Conservation (phyloP, 1,140 invertebrate genomes). For the Drosophila willistoni region DNA sequence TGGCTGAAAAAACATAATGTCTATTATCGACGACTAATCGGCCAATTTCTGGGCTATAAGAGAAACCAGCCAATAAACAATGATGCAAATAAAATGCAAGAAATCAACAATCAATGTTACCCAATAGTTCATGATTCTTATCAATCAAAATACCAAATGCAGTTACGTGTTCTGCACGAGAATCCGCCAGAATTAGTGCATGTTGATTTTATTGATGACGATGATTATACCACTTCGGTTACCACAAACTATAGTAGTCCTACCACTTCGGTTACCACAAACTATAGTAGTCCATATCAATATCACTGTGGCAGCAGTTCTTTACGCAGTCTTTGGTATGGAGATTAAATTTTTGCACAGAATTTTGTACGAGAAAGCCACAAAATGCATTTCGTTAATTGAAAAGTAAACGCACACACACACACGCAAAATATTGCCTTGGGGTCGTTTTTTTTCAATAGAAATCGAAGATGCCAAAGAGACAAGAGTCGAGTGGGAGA, state of each 20-base stretch:
- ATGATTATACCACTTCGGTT: neutral
- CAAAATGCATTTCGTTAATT: constrained; percentile 14
- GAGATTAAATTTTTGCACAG: neutral
- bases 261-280: neutral
- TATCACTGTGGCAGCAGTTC: neutral
- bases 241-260: neutral
- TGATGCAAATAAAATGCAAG: neutral
- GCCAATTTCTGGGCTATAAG: neutral
- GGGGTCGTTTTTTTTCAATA: neutral
- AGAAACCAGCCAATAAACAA: no score
- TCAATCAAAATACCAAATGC: neutral
- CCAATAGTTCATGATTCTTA: no score
- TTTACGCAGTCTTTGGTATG: neutral
- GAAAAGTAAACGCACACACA: constrained; percentile 15
- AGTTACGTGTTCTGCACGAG: neutral
- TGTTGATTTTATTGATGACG: neutral
- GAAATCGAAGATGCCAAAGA: constrained; percentile 6
- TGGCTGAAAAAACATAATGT: no score
- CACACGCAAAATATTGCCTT: neutral
- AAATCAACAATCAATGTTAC: no score
- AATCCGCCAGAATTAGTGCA: neutral
- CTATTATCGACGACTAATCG: neutral
- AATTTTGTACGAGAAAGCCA: neutral
- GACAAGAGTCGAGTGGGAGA: neutral
- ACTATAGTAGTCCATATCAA: neutral